A percentile compares a stretch with the other conserved stretches of the same genome.
These are phyloP conservation scores for Drosophila repletoides DNA, from an alignment of 1,140 invertebrate genomes.

Conservation along the genomic window DNA sequence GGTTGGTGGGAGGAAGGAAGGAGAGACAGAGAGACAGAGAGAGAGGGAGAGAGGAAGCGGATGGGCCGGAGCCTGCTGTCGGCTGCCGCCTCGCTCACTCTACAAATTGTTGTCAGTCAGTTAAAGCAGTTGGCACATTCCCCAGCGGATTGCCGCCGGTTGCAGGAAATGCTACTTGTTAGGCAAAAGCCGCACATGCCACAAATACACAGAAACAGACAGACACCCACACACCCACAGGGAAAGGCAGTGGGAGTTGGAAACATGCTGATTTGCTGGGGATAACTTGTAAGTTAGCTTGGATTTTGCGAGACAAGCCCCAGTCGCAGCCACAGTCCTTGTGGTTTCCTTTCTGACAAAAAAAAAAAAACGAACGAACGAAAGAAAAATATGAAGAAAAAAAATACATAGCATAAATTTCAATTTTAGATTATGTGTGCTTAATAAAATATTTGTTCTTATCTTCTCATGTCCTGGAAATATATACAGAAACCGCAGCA, in stretches of 20 bases:
- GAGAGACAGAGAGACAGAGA: neutral
- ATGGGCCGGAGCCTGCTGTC: too few relatives aligned
- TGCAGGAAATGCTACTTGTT: slow-evolving; percentile 65
- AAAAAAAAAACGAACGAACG: too few relatives aligned
- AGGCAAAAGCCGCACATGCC: slow-evolving; percentile 47
- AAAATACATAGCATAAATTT: slow-evolving; percentile 67
- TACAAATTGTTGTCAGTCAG: slow-evolving; percentile 70
- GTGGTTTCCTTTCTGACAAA: slow-evolving; percentile 31
- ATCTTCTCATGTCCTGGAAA: slow-evolving; percentile 26
- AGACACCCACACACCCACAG: slow-evolving; percentile 22
- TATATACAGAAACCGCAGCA: too few relatives aligned
- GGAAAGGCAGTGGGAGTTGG: slow-evolving; percentile 12
- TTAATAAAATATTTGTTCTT: slow-evolving; percentile 74
- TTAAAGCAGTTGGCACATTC: slow-evolving; percentile 62
- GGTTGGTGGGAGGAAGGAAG: neutral
- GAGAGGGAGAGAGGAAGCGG: too few relatives aligned
- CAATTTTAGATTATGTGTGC: slow-evolving; percentile 74
- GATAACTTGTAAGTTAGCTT: slow-evolving; percentile 63
- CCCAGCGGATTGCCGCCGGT: slow-evolving; percentile 49
- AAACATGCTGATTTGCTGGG: slow-evolving; percentile 48
- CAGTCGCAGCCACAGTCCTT: neutral
- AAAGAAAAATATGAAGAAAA: too few relatives aligned
- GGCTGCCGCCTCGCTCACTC: slow-evolving; percentile 30
- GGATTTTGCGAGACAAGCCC: slow-evolving; percentile 32
- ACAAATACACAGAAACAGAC: slow-evolving; percentile 44